phyloP scores from a whole-genome alignment of 2,797 vertebrate species.

The Apogon talboti region DNA sequence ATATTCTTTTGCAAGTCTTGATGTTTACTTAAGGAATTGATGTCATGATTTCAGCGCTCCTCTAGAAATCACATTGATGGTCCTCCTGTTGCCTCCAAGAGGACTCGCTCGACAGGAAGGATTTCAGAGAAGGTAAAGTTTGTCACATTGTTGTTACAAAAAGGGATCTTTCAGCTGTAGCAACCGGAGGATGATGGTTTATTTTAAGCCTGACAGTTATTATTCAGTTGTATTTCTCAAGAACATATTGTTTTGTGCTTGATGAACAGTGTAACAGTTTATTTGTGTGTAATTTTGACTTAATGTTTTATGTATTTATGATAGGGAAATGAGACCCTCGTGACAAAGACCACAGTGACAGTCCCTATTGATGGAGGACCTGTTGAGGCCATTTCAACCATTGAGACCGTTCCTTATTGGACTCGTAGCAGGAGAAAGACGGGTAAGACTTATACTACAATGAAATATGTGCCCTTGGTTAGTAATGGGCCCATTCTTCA shows the following conservation, averaged over 20 bases:
- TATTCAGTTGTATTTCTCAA: neutral
- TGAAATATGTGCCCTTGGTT: neutral
- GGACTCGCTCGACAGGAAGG: constrained; percentile 88
- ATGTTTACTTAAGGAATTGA: neutral
- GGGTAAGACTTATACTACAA: constrained; percentile 73
- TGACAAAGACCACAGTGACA: constrained; percentile 94
- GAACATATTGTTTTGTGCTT: neutral
- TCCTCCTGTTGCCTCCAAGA: constrained; percentile 88
- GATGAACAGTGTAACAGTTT: neutral
- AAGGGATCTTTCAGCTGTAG: neutral
- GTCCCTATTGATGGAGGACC: constrained; percentile 91
- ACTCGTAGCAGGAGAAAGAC: constrained; percentile 90
- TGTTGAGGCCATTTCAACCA: constrained; percentile 93
- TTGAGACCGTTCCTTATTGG: constrained; percentile 91
- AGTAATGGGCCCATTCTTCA: neutral
- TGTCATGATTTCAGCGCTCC: constrained; percentile 85
- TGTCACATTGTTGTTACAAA: neutral
- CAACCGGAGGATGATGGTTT: neutral
- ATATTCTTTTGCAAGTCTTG: neutral
- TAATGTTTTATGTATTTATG: neutral
- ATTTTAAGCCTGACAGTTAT: neutral
- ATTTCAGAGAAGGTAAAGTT: constrained; percentile 83
- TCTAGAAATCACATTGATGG: constrained; percentile 92
- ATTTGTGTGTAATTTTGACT: constrained; percentile 2
- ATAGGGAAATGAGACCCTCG: constrained; percentile 92